These are phyloP conservation scores for Parauchenoglanis punctatus DNA, from an alignment of 2,797 vertebrate genomes.

Conservation along the genomic window DNA sequence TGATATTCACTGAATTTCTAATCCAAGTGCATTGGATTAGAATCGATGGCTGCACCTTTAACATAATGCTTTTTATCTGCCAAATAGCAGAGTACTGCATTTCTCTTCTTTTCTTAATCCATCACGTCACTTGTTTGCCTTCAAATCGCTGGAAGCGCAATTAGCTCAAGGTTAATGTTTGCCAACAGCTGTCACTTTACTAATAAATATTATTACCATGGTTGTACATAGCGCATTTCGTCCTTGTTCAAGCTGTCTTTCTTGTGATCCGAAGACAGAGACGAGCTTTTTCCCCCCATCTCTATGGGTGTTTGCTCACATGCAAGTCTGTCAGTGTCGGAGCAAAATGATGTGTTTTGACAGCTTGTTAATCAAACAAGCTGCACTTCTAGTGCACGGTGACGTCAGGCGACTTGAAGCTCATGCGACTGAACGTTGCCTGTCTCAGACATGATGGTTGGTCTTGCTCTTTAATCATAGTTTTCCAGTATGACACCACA, in stretches of 20 bases:
- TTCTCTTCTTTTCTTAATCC: neutral
- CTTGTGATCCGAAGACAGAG: neutral
- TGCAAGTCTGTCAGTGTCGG: neutral
- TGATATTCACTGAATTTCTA: too few relatives aligned
- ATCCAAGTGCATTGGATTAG: too few relatives aligned
- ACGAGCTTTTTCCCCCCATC: neutral
- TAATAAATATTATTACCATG: neutral
- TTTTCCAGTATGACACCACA: neutral
- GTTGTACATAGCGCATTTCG: neutral
- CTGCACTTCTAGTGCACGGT: neutral
- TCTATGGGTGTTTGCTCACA: neutral
- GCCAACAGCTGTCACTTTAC: neutral
- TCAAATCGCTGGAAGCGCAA: neutral
- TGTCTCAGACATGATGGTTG: neutral
- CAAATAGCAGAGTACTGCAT: neutral
- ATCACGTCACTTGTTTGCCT: neutral
- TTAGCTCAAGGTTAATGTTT: neutral
- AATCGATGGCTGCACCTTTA: too few relatives aligned
- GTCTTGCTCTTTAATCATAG: neutral
- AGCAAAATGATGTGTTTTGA: neutral
- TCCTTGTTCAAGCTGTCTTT: neutral
- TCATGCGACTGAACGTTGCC: neutral
- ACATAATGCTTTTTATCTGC: neutral
- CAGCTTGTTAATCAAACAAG: neutral
- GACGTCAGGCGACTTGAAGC: neutral